These are phyloP conservation scores for Tenrec ecaudatus DNA, from an alignment of 2,113 vertebrate species.

Conservation along the genomic window DNA sequence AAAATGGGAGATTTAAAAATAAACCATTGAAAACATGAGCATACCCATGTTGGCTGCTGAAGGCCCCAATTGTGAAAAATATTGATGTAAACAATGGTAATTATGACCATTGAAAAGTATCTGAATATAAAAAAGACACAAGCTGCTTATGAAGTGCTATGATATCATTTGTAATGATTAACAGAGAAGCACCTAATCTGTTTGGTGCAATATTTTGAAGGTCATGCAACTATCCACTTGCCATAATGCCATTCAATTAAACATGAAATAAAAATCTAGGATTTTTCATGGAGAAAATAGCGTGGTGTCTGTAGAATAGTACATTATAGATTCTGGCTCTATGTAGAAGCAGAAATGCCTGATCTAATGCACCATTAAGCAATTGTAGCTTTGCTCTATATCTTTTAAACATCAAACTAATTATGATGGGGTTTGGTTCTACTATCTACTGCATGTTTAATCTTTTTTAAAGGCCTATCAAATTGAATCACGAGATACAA, in stretches of 20 bases:
- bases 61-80: constrained; percentile 43
- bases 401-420: constrained; percentile 83
- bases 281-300: constrained; percentile 82
- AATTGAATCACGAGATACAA: constrained; percentile 81
- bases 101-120: constrained; percentile 69
- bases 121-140: constrained; percentile 77
- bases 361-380: constrained; percentile 83
- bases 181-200: constrained; percentile 58
- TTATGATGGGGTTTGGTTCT: constrained; percentile 76
- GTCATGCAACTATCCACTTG: constrained; percentile 73
- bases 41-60: constrained; percentile 60
- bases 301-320: constrained; percentile 69
- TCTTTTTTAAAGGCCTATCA: constrained; percentile 75
- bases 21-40: constrained; percentile 71
- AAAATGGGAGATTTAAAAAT: constrained; percentile 59
- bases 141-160: constrained; percentile 39
- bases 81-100: constrained; percentile 77
- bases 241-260: constrained; percentile 68
- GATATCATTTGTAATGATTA: background rate
- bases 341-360: constrained; percentile 56
- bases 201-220: constrained; percentile 79
- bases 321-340: constrained; percentile 71
- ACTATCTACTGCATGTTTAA: constrained; percentile 76
- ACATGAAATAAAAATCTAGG: constrained; percentile 67
- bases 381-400: constrained; percentile 75